Evolutionary conservation across 2,888 invertebrate species (phyloP), one percentile per base, ranked within the genome.

Genomic region (Amphipyra tragopoginis): DNA sequence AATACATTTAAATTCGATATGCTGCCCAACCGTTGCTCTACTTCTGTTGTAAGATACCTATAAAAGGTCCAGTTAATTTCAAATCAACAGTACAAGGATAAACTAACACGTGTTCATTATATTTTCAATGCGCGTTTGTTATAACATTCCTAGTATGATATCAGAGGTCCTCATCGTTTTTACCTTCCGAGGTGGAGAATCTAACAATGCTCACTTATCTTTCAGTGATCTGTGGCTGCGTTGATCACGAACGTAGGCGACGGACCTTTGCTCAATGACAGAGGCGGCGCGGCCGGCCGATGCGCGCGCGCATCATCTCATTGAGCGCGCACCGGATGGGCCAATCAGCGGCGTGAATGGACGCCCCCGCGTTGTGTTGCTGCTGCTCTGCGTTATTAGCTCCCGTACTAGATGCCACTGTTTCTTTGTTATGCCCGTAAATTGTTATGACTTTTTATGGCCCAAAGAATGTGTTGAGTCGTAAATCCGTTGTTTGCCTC

Each of bases 281-380:
- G 88, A 92, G 91, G 88, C 84, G 82, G 85, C 86, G 90, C 90
- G 70, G 75, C 61, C 71, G 68, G 66, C 73, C 65, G 74, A 84
- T 84, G 86, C 91, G 89, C 90, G 86, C 84, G 86, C 92, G 93
- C 93, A 93, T 93, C 94, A 93, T 93, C 93, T 94, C 94, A 94
- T 94, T 94, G 93, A 94, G 90, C 86, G 90, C 88, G 89, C 92
- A 94, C 94, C 94, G 94, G 94, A 94, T 94, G 94, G 90, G 86
- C 94, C 94, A 94, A 94, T 94, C 94, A 94, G 93, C 93, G 86
- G 85, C 92, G 93, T 94, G 94, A 94, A 94, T 94, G 94, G 93
- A 89, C 94, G 94, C 93, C 94, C 91, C 94, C 94, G 93, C 93
- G 87, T 83, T 84, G 86, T 86, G 84, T 82, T 76, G 72, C 76